These are phyloP conservation scores for Arrhamphus sclerolepis DNA, from an alignment of 2,797 vertebrate genomes.

Conservation along the genomic window DNA sequence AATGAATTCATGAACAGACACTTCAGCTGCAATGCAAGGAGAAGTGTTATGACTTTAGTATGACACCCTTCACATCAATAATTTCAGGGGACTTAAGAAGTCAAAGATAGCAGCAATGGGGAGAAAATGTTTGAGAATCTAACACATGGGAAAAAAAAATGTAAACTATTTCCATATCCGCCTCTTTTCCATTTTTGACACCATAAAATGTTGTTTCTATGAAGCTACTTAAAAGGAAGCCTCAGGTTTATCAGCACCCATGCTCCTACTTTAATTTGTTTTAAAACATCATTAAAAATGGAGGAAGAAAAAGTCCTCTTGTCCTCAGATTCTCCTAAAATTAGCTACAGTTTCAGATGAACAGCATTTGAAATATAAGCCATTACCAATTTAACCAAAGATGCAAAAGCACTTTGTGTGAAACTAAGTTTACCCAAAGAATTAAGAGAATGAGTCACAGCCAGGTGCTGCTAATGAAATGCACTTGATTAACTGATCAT, in stretches of 20 bases:
- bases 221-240: conserved; percentile 2
- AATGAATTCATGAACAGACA: conserved; percentile 10
- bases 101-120: conserved; percentile 21
- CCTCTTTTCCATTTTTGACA: conserved; percentile 8
- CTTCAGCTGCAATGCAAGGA: conserved; percentile 3
- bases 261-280: too few relatives aligned
- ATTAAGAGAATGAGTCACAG: too few relatives aligned
- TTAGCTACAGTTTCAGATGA: too few relatives aligned
- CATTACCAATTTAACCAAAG: too few relatives aligned
- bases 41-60: neutral
- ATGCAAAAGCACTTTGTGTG: too few relatives aligned
- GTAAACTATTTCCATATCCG: neutral
- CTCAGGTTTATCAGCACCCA: neutral
- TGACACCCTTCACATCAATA: conserved; percentile 10
- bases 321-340: too few relatives aligned
- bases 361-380: too few relatives aligned
- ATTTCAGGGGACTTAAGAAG: conserved; percentile 11
- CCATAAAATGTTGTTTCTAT: neutral
- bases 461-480: too few relatives aligned
- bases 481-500: too few relatives aligned
- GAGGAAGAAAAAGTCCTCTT: too few relatives aligned
- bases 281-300: too few relatives aligned
- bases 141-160: neutral
- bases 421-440: too few relatives aligned
- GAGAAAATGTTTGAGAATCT: neutral